Conservation (phyloP, 2,113 vertebrate species). For the Crocuta crocuta region DNA sequence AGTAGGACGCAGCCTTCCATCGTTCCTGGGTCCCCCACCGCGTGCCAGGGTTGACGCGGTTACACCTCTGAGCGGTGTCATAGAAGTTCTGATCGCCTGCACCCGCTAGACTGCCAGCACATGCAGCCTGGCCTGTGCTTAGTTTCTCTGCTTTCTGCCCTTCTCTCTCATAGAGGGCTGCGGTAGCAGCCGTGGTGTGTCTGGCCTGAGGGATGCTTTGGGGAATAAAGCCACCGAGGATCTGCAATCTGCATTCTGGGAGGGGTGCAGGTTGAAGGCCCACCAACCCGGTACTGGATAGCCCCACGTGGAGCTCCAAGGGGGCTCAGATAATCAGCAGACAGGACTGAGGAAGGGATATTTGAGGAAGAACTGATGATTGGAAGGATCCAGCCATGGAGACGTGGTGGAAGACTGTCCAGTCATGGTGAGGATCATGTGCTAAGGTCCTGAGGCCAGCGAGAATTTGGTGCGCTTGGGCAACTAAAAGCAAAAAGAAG, state of each 20-base stretch:
- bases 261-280: too few relatives aligned
- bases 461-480: not conserved
- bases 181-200: rapidly evolving
- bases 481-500: not conserved
- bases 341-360: not conserved
- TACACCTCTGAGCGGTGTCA: rapidly evolving
- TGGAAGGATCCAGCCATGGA: not conserved
- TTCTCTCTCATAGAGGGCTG: not conserved
- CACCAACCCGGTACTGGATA: too few relatives aligned
- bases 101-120: not conserved
- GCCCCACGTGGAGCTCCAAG: rapidly evolving
- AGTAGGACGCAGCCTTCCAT: not conserved
- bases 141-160: not conserved
- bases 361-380: not conserved
- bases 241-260: not conserved
- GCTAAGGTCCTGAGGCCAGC: not conserved
- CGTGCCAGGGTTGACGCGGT: rapidly evolving
- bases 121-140: not conserved
- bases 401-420: not conserved
- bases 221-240: rapidly evolving
- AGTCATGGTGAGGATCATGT: not conserved
- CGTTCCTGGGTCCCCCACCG: not conserved
- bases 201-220: not conserved
- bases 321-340: not conserved
- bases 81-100: not conserved